A percentile compares a stretch with the other conserved stretches of the same genome.
phyloP scores from a whole-genome alignment of 2,797 vertebrate genomes.

The Hybognathus amarus region DNA sequence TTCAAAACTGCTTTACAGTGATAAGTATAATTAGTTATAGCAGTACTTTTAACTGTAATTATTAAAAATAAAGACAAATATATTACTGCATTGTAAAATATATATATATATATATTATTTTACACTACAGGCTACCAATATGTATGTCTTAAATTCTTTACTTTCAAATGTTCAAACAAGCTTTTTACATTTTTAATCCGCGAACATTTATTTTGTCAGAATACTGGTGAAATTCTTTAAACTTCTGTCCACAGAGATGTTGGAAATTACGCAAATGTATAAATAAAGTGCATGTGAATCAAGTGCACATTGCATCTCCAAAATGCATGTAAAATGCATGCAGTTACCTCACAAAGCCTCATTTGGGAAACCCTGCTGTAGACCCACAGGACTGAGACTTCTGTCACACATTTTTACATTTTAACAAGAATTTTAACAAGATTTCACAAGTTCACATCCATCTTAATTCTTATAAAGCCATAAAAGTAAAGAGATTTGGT shows the following conservation, averaged over 20 bases:
- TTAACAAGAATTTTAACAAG: neutral
- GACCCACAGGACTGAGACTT: neutral
- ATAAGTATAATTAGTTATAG: too few species aligned
- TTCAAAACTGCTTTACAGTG: too few species aligned
- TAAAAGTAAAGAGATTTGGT: constrained; percentile 3
- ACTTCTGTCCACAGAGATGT: too few species aligned
- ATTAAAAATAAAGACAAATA: neutral
- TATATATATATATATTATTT: too few species aligned
- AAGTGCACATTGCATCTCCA: too few species aligned
- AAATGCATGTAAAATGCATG: too few species aligned
- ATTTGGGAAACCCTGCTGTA: too few species aligned
- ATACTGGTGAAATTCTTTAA: neutral
- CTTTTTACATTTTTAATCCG: neutral
- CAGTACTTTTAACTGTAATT: neutral
- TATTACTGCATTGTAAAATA: neutral
- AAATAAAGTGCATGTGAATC: too few species aligned
- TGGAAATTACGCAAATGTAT: too few species aligned
- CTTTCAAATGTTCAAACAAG: neutral
- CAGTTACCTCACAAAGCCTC: too few species aligned
- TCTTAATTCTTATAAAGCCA: neutral
- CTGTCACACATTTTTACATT: neutral
- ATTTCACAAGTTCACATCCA: neutral
- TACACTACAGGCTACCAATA: neutral
- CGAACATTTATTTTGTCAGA: too few species aligned
- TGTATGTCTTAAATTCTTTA: neutral